A percentile compares a stretch with the other conserved stretches of the same genome.
These are phyloP conservation scores for Martes martes DNA, from an alignment of 2,113 vertebrate genomes.

Conservation along the genomic window DNA sequence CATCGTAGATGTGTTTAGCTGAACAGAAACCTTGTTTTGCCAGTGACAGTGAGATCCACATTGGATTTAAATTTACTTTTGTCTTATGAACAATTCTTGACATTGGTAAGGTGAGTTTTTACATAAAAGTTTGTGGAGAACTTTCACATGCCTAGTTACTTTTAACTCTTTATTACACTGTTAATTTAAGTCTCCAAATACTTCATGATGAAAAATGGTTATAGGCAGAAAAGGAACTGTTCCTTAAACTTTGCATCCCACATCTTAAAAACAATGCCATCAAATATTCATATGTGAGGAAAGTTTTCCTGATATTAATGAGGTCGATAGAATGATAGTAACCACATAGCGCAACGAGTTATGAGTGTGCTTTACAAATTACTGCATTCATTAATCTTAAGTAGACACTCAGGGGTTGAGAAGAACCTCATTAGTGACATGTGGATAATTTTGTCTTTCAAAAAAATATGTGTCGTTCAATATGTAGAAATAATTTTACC, in stretches of 20 bases:
- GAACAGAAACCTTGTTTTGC: slow-evolving; percentile 73
- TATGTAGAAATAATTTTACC: neutral
- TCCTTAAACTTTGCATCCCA: neutral
- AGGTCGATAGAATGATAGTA: neutral
- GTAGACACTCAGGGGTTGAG: neutral
- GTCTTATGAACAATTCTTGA: slow-evolving; percentile 44
- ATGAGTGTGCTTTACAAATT: neutral
- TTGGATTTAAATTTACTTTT: slow-evolving; percentile 73
- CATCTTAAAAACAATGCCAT: slow-evolving; percentile 1
- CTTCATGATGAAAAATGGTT: slow-evolving; percentile 2
- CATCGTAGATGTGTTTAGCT: slow-evolving; percentile 65
- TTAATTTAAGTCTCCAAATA: slow-evolving; percentile 34
- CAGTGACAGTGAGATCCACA: slow-evolving; percentile 75
- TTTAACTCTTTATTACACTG: slow-evolving; percentile 5
- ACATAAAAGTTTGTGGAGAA: slow-evolving; percentile 2
- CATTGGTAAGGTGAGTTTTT: slow-evolving; percentile 1
- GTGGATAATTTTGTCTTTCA: neutral
- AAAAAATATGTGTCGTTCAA: neutral
- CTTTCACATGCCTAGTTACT: neutral
- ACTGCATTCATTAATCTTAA: neutral
- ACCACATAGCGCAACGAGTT: neutral
- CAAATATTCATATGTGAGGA: neutral
- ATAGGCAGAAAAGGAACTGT: neutral
- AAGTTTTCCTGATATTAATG: neutral
- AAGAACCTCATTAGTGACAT: neutral